Evolutionary conservation across 2,113 vertebrate genomes (phyloP).

Genomic region (Delphinapterus leucas): DNA sequence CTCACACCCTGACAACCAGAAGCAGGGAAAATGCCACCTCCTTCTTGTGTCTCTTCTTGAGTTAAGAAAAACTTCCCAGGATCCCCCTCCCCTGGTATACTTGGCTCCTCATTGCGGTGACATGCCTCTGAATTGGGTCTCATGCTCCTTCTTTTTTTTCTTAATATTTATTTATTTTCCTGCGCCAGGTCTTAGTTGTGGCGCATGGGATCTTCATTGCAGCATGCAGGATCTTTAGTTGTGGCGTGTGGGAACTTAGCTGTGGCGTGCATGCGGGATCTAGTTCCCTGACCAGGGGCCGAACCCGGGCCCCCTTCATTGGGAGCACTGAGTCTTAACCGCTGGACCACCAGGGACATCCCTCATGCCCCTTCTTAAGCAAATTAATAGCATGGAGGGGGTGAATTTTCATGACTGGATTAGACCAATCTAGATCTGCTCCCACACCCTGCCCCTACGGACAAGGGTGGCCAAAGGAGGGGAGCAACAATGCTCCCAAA

Average conservation of each 20-base stretch:
- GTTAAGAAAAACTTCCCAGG: not conserved
- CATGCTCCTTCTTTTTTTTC: not conserved
- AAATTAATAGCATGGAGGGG: not conserved
- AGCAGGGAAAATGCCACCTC: not conserved
- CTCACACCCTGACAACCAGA: not conserved
- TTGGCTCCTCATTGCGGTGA: not conserved
- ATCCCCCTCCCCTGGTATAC: not conserved
- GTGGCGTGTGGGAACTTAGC: too few relatives aligned
- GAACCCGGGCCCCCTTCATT: too few relatives aligned
- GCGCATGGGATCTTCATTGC: too few relatives aligned
- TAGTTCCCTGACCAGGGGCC: too few relatives aligned
- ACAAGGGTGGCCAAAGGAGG: not conserved
- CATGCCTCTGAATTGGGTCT: not conserved
- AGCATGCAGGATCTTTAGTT: too few relatives aligned
- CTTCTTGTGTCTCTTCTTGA: not conserved
- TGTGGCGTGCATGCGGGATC: too few relatives aligned
- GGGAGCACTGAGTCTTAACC: too few relatives aligned
- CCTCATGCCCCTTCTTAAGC: not conserved
- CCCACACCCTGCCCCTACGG: not conserved
- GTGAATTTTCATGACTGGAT: not conserved
- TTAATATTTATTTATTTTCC: too few relatives aligned
- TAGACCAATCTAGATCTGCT: not conserved
- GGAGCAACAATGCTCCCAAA: not conserved
- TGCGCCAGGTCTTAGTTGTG: too few relatives aligned
- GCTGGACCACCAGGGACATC: too few relatives aligned